Evolutionary conservation across 2,888 invertebrate species (phyloP).

Genomic region (Pantelozetes paolii): DNA sequence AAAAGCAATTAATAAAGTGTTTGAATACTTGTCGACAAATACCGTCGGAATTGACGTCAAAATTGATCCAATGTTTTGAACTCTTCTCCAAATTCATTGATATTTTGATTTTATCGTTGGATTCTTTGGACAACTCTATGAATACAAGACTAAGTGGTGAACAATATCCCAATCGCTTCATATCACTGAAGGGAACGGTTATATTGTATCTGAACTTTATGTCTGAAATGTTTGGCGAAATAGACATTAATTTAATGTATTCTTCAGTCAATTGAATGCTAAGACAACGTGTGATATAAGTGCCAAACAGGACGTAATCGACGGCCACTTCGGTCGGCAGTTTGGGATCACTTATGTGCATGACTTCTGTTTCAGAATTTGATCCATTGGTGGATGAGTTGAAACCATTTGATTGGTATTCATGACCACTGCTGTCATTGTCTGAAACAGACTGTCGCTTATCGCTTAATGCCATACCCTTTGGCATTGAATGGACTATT

Average conservation of each 20-base stretch:
- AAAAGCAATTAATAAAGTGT: neutral
- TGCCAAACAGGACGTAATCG: neutral
- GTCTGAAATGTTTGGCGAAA: neutral
- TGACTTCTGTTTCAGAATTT: no score
- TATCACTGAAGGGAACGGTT: neutral
- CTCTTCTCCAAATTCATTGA: neutral
- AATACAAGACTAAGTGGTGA: neutral
- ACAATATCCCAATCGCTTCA: neutral
- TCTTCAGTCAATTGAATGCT: neutral
- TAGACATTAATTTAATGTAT: neutral
- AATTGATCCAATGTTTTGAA: neutral
- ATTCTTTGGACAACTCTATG: neutral
- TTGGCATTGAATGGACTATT: no score
- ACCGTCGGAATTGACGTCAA: neutral
- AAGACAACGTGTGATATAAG: neutral
- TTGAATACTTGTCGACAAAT: no score
- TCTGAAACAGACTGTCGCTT: no score
- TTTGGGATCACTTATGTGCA: no score
- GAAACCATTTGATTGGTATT: no score
- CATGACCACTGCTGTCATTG: no score
- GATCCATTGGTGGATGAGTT: no score
- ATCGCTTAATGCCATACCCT: no score
- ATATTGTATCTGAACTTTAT: neutral
- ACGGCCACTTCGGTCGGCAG: neutral
- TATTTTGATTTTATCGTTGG: neutral